Conservation (phyloP, 1,140 invertebrate species). For the Brachionus plicatilis region DNA sequence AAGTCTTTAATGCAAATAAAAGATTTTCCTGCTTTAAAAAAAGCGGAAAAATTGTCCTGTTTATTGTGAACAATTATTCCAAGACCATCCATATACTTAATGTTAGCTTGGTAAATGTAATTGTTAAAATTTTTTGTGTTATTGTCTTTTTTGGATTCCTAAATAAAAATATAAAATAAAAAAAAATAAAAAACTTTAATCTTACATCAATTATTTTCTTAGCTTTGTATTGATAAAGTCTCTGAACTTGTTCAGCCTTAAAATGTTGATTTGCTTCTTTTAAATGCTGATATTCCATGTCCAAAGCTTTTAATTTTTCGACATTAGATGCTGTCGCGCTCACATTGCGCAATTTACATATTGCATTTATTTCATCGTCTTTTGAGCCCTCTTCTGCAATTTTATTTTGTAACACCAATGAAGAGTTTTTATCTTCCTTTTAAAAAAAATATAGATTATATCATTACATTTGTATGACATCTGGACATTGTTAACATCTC, state of each 20-base stretch:
- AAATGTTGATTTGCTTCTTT: not conserved
- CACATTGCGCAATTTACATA: conserved; percentile 2
- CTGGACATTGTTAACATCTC: no score
- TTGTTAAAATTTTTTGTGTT: not conserved
- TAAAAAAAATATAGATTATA: no score
- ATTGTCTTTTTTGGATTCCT: conserved; percentile 21
- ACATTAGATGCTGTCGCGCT: not conserved
- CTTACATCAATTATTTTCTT: conserved; percentile 9
- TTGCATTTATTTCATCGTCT: conserved; percentile 39
- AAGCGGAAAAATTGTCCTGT: not conserved
- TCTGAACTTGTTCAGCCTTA: conserved; percentile 32
- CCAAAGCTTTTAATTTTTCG: conserved; percentile 37
- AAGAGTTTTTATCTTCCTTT: conserved; percentile 7
- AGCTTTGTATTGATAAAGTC: conserved; percentile 29
- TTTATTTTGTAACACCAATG: conserved; percentile 1
- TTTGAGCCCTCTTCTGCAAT: conserved; percentile 20
- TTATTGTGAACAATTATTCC: not conserved
- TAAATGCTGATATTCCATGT: conserved; percentile 14
- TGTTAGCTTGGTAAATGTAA: conserved; percentile 20
- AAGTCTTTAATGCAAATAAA: not conserved
- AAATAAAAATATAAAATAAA: not conserved
- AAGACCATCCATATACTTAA: conserved; percentile 9
- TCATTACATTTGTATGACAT: no score
- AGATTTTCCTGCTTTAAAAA: not conserved
- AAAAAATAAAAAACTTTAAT: not conserved